Conservation (phyloP, 2,888 invertebrate species). For the Apeira syringaria region DNA sequence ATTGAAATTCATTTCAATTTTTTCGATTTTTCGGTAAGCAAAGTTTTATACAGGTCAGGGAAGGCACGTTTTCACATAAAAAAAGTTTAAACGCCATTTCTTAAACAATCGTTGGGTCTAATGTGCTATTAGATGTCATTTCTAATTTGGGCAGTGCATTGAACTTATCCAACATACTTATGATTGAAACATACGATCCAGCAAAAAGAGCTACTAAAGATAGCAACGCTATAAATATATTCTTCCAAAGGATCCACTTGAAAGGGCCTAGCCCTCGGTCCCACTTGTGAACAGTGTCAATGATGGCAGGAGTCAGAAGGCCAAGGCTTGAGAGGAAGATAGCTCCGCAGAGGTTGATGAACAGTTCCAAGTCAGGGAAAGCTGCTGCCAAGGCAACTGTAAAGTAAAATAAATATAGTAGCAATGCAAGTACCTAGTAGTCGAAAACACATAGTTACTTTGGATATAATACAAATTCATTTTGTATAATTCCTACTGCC, state of each 20-base stretch:
- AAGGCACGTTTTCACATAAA: too few species aligned
- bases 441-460: too few species aligned
- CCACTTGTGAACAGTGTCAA: constrained; percentile 89
- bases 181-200: constrained; percentile 68
- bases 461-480: too few species aligned
- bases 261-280: constrained; percentile 84
- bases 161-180: constrained; percentile 59
- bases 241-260: constrained; percentile 89
- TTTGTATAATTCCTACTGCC: too few species aligned
- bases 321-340: constrained; percentile 89
- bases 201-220: constrained; percentile 66
- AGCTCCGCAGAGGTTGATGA: constrained; percentile 94
- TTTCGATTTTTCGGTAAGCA: too few species aligned
- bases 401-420: not conserved
- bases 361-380: constrained; percentile 92
- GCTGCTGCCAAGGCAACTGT: constrained; percentile 89
- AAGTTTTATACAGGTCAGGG: too few species aligned
- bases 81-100: too few species aligned
- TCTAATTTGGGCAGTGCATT: constrained; percentile 7
- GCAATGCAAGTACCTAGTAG: too few species aligned
- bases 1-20: too few species aligned
- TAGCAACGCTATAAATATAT: constrained; percentile 72
- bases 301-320: constrained; percentile 88
- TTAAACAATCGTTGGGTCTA: constrained; percentile 16
- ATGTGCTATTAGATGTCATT: constrained; percentile 20